A percentile compares a stretch with the other conserved stretches of the same genome.
These are phyloP conservation scores for Prunella strophiata DNA, from an alignment of 2,797 vertebrate species.

Conservation along the genomic window DNA sequence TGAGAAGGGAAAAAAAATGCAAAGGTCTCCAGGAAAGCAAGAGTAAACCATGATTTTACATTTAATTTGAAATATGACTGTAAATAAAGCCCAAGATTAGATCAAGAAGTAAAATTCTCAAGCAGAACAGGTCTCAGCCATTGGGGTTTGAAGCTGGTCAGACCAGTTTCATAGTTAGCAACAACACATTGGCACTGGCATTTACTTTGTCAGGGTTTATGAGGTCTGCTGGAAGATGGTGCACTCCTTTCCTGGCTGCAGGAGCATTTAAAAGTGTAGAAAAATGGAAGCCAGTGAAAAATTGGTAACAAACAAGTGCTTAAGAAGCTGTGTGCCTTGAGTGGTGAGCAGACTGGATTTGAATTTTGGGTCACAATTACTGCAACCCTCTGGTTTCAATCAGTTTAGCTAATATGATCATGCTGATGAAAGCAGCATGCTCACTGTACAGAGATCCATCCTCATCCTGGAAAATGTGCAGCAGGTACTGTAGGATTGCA, in stretches of 20 bases:
- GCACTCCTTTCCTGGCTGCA: not conserved
- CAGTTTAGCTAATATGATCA: not conserved
- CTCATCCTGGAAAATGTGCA: not conserved
- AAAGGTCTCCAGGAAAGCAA: not conserved
- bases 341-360: not conserved
- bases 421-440: not conserved
- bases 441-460: not conserved
- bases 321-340: not conserved
- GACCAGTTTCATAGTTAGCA: conserved; percentile 23
- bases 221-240: not conserved
- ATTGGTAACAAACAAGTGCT: not conserved
- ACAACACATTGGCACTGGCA: not conserved
- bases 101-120: conserved; percentile 39
- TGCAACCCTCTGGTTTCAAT: not conserved
- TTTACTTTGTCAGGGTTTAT: not conserved
- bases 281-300: not conserved
- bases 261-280: not conserved
- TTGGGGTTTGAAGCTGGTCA: conserved; percentile 18
- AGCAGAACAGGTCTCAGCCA: not conserved
- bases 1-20: not conserved
- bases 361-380: not conserved
- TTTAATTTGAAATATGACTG: conserved; percentile 26
- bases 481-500: not conserved
- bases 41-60: not conserved
- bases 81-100: conserved; percentile 59